Conservation (phyloP, 1,140 invertebrate genomes). For the Brevipalpus yothersi region DNA sequence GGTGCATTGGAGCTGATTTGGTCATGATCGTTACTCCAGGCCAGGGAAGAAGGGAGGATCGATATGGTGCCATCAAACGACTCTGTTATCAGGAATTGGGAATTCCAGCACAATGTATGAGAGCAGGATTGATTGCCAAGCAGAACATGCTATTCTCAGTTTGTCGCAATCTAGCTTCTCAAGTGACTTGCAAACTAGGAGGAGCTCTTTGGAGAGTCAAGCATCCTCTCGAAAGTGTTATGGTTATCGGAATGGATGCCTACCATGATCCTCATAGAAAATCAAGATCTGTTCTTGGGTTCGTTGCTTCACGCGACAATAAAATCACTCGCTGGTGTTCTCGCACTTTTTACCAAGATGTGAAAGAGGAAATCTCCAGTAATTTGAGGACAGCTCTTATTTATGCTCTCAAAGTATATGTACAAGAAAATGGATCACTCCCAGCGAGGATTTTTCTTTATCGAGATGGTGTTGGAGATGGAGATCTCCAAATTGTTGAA, state of each 20-base stretch:
- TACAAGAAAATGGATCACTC: constrained; percentile 25
- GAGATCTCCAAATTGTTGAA: constrained; percentile 39
- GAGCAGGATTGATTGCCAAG: constrained; percentile 37
- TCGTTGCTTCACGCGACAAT: constrained; percentile 53
- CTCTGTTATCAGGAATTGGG: constrained; percentile 55
- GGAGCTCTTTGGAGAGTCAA: constrained; percentile 63
- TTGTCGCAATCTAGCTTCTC: constrained; percentile 68
- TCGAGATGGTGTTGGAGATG: constrained; percentile 80
- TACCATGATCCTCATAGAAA: constrained; percentile 43
- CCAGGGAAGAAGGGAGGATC: constrained; percentile 40
- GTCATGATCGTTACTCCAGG: constrained; percentile 49
- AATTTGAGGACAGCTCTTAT: constrained; percentile 40
- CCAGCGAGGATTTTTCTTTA: constrained; percentile 62
- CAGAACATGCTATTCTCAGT: constrained; percentile 43
- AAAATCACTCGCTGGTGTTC: constrained; percentile 50
- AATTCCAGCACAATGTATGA: constrained; percentile 50
- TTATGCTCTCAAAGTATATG: constrained; percentile 36
- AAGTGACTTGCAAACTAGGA: constrained; percentile 88
- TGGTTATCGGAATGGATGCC: constrained; percentile 77
- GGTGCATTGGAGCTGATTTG: constrained; percentile 27
- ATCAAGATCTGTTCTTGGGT: constrained; percentile 39
- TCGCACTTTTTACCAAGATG: constrained; percentile 36
- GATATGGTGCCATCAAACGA: constrained; percentile 66
- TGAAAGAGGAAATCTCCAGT: constrained; percentile 47
- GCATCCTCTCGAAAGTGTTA: constrained; percentile 44